Evolutionary conservation across 1,140 invertebrate species (phyloP).

Genomic region (Dolichoris vasculosae): DNA sequence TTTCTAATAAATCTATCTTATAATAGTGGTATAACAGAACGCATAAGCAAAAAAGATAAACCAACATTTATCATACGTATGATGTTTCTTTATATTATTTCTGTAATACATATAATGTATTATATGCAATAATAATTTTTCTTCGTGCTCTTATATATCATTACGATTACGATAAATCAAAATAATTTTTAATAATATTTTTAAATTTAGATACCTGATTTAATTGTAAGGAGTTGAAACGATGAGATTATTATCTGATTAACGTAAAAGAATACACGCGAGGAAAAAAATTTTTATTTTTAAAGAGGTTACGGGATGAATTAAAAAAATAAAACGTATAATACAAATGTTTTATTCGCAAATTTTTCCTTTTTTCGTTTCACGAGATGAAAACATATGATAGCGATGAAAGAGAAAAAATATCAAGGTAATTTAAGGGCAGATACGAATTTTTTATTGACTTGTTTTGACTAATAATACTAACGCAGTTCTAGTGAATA

Average conservation of each 20-base stretch:
- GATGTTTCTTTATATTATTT: not conserved
- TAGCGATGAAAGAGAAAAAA: not conserved
- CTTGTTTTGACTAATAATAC: too few species aligned
- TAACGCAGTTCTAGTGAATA: too few species aligned
- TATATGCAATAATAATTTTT: not conserved
- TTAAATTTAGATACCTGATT: not conserved
- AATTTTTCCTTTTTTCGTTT: not conserved
- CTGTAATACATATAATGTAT: not conserved
- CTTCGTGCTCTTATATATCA: not conserved
- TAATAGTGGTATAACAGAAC: not conserved
- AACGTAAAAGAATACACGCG: not conserved
- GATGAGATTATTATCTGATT: not conserved
- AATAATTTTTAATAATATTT: not conserved
- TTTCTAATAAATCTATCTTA: not conserved
- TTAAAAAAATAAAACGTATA: not conserved
- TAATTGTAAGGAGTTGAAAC: not conserved
- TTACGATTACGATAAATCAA: not conserved
- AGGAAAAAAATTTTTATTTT: conserved; percentile 9
- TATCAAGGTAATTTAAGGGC: too few species aligned
- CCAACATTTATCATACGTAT: not conserved
- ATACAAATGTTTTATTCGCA: conserved; percentile 12
- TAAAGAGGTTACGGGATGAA: conserved; percentile 1
- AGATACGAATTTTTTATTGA: too few species aligned
- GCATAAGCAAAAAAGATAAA: too few species aligned
- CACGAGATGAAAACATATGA: not conserved